Percentiles rank a stretch among this genome's conserved stretches.
These are phyloP conservation scores for Trissoscelio sp. DNA, from an alignment of 2,888 invertebrate genomes.

Conservation along the genomic window DNA sequence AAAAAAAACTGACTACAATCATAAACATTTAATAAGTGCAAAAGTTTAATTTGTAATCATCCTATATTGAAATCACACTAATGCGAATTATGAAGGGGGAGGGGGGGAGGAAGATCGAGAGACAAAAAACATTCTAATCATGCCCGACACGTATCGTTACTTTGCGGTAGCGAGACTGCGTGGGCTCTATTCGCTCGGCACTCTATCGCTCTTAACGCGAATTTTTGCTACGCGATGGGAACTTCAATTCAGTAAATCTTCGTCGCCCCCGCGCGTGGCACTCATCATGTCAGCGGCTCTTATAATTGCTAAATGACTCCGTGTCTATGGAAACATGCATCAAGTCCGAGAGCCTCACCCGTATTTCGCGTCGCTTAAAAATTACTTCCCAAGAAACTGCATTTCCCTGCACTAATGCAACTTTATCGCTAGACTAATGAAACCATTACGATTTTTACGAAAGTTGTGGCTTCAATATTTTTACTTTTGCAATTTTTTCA, in stretches of 20 bases:
- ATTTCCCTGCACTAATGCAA: conserved; percentile 68
- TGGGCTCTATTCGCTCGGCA: conserved; percentile 54
- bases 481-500: too few relatives aligned
- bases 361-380: conserved; percentile 41
- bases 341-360: conserved; percentile 36
- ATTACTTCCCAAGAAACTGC: conserved; percentile 65
- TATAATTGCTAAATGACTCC: conserved; percentile 70
- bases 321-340: conserved; percentile 55
- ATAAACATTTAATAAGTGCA: too few relatives aligned
- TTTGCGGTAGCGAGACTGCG: conserved; percentile 64
- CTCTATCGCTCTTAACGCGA: conserved; percentile 48
- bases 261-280: conserved; percentile 61
- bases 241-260: conserved; percentile 65
- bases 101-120: not conserved
- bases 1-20: too few relatives aligned
- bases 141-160: conserved; percentile 64
- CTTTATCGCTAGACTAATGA: conserved; percentile 74
- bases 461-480: conserved; percentile 56
- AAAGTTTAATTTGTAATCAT: too few relatives aligned
- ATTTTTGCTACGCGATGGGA: conserved; percentile 59
- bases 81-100: not conserved
- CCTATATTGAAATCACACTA: too few relatives aligned
- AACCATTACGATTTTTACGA: conserved; percentile 72
- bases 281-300: conserved; percentile 59
- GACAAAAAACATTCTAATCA: conserved; percentile 57